Evolutionary conservation across 2,888 invertebrate species (phyloP).

Genomic region (Eurois occulta): DNA sequence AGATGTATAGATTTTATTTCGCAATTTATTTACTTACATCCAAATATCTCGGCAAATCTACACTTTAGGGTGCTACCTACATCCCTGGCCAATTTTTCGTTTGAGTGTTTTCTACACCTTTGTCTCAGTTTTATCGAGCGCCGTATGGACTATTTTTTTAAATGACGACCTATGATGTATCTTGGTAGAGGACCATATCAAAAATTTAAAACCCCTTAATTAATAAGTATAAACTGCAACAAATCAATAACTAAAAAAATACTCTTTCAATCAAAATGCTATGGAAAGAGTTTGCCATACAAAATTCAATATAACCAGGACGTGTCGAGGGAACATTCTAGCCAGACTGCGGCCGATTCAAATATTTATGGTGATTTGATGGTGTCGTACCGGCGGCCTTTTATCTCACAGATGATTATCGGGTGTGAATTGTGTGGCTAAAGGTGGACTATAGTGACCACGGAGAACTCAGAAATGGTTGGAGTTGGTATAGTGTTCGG

Average conservation of each 20-base stretch:
- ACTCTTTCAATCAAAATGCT: conserved; percentile 18
- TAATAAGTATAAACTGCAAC: not conserved
- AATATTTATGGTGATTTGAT: conserved; percentile 76
- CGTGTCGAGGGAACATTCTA: conserved; percentile 34
- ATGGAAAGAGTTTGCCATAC: conserved; percentile 18
- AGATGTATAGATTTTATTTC: not conserved
- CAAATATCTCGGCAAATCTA: not conserved
- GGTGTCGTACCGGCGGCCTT: conserved; percentile 78
- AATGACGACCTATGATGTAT: not conserved
- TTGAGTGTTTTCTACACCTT: not conserved
- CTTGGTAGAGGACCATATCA: not conserved
- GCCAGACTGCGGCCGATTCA: conserved; percentile 48
- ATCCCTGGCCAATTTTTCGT: not conserved
- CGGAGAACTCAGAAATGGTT: conserved; percentile 70
- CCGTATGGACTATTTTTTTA: not conserved
- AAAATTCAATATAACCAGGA: conserved; percentile 37
- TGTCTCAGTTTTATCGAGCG: not conserved
- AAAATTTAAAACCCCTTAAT: not conserved
- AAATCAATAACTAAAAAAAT: not conserved
- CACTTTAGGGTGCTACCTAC: not conserved
- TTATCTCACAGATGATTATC: conserved; percentile 87
- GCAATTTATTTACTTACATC: not conserved
- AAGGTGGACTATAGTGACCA: conserved; percentile 79
- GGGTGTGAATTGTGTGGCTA: conserved; percentile 86
- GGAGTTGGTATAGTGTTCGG: conserved; percentile 18